A percentile compares a stretch with the other conserved stretches of the same genome.
These are phyloP conservation scores for Parnassius smintheus DNA, from an alignment of 2,888 invertebrate species.

Conservation along the genomic window DNA sequence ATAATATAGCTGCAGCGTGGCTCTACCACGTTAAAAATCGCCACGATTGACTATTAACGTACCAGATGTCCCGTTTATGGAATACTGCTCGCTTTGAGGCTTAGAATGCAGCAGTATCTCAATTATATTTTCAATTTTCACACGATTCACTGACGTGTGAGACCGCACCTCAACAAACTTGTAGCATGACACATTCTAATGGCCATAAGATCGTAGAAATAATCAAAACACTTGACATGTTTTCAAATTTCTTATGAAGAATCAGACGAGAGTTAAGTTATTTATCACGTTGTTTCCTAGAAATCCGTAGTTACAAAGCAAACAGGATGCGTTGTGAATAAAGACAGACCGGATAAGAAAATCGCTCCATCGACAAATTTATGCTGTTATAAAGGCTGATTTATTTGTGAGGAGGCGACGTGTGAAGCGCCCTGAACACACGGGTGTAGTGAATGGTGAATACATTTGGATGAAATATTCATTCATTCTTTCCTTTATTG, in stretches of 20 bases:
- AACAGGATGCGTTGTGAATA: slow-evolving; percentile 63
- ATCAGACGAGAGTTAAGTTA: slow-evolving; percentile 28
- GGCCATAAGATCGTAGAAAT: background rate
- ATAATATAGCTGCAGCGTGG: too few relatives aligned
- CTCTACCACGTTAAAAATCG: too few relatives aligned
- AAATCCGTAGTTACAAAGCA: slow-evolving; percentile 45
- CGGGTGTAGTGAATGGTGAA: slow-evolving; percentile 27
- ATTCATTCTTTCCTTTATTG: too few relatives aligned
- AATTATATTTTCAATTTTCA: too few relatives aligned
- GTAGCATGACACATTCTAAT: too few relatives aligned
- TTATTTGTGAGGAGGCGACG: slow-evolving; percentile 66
- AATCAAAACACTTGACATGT: slow-evolving; percentile 3
- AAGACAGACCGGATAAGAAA: slow-evolving; percentile 68
- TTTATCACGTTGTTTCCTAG: slow-evolving; percentile 41
- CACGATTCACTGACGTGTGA: too few relatives aligned
- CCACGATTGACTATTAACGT: too few relatives aligned
- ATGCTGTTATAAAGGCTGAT: slow-evolving; percentile 74
- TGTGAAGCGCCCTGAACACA: slow-evolving; percentile 52
- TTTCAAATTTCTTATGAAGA: slow-evolving; percentile 5
- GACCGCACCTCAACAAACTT: too few relatives aligned
- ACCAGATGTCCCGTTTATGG: too few relatives aligned
- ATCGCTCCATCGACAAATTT: slow-evolving; percentile 76
- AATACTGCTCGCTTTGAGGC: too few relatives aligned
- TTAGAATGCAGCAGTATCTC: too few relatives aligned
- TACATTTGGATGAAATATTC: slow-evolving; percentile 4